Evolutionary conservation across 2,113 vertebrate species (phyloP).

Genomic region (Bubo scandiacus): DNA sequence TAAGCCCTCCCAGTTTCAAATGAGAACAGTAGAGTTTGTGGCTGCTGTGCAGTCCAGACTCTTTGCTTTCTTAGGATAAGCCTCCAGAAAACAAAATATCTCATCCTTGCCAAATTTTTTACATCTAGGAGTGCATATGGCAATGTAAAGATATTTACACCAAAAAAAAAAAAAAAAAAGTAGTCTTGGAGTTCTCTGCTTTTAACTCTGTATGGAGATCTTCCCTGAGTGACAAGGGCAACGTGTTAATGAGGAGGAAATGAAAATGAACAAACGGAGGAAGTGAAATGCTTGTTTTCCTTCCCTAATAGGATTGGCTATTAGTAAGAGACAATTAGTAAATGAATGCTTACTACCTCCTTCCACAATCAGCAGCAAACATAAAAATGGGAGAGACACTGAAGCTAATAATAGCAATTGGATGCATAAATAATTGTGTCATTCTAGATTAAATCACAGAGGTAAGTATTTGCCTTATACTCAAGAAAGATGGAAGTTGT

Average conservation of each 20-base stretch:
- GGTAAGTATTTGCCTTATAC: background rate
- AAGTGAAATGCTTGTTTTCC: slow-evolving; percentile 38
- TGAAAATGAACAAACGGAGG: background rate
- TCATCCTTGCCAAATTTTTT: background rate
- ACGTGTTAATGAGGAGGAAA: slow-evolving; percentile 26
- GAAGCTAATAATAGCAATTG: slow-evolving; percentile 25
- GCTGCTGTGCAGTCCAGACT: background rate
- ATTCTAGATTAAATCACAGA: background rate
- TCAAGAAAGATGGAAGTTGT: background rate
- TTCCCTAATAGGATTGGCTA: background rate
- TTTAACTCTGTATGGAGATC: background rate
- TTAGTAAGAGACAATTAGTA: slow-evolving; percentile 55
- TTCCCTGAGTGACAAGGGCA: background rate
- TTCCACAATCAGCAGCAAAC: slow-evolving; percentile 54
- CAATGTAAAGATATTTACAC: background rate
- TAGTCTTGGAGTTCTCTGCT: background rate
- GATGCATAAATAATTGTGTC: background rate
- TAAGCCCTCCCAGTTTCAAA: background rate
- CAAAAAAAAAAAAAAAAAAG: background rate
- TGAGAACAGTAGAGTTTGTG: background rate
- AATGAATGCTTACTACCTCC: slow-evolving; percentile 30
- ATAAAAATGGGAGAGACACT: background rate
- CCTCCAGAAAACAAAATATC: background rate
- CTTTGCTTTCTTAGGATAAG: background rate
- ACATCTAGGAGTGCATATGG: background rate